Conservation (phyloP, 2,888 invertebrate genomes). For the Tyria jacobaeae region DNA sequence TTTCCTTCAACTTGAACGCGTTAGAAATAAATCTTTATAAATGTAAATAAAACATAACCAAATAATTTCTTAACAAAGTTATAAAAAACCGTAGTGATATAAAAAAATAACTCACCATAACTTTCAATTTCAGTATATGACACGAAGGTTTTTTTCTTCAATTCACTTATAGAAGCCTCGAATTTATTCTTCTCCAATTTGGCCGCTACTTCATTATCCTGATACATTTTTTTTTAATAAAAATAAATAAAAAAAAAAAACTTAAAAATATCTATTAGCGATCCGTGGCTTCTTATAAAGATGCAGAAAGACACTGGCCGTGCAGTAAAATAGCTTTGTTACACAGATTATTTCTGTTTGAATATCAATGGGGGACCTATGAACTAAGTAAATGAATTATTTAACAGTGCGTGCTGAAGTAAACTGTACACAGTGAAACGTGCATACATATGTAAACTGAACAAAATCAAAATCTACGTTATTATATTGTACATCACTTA, state of each 20-base stretch:
- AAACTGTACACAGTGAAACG: slow-evolving; percentile 48
- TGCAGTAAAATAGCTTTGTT: background rate
- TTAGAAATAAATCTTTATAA: too few relatives aligned
- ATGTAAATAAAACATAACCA: too few relatives aligned
- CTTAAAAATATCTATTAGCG: slow-evolving; percentile 1
- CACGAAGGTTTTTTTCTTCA: slow-evolving; percentile 76
- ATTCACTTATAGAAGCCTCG: slow-evolving; percentile 77
- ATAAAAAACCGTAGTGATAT: too few relatives aligned
- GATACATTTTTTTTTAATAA: slow-evolving; percentile 64
- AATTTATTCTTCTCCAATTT: slow-evolving; percentile 74
- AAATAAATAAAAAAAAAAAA: background rate
- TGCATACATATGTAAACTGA: background rate
- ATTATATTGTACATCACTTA: background rate
- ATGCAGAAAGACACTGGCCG: slow-evolving; percentile 30
- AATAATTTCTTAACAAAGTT: too few relatives aligned
- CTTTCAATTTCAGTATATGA: slow-evolving; percentile 71
- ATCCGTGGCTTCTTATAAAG: slow-evolving; percentile 26
- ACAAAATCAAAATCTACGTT: background rate
- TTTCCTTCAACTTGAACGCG: too few relatives aligned
- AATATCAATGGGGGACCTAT: slow-evolving; percentile 72
- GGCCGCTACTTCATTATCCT: slow-evolving; percentile 60
- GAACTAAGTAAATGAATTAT: slow-evolving; percentile 77
- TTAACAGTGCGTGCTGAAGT: slow-evolving; percentile 60
- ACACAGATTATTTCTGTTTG: slow-evolving; percentile 44
- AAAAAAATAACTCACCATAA: slow-evolving; percentile 65